These are phyloP conservation scores for Deilephila elpenor DNA, from an alignment of 2,888 invertebrate genomes.

Conservation along the genomic window DNA sequence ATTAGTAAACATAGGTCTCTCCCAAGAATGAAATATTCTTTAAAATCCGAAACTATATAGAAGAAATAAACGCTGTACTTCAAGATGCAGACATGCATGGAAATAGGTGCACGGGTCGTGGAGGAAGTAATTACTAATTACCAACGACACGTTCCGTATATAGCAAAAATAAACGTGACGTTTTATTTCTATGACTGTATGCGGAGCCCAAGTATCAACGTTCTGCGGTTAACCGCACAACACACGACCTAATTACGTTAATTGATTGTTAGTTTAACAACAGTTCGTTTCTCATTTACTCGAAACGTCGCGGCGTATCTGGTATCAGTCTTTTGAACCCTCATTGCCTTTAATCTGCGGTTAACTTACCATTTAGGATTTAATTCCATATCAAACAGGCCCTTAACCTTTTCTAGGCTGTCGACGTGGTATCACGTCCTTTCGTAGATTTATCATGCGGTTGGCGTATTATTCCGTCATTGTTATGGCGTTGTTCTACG, in stretches of 20 bases:
- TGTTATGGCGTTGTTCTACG: neutral
- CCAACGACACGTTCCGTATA: neutral
- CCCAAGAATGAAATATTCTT: too few species aligned
- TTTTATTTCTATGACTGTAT: slow-evolving; percentile 3
- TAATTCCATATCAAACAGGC: neutral
- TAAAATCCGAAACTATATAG: too few species aligned
- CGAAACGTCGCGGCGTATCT: neutral
- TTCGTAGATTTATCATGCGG: neutral
- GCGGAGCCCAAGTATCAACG: slow-evolving; percentile 1
- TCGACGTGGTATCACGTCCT: slow-evolving; percentile 1
- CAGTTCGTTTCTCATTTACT: slow-evolving; percentile 35
- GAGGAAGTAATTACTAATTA: neutral
- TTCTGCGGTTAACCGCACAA: slow-evolving; percentile 54
- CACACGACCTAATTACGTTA: slow-evolving; percentile 56
- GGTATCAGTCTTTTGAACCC: neutral
- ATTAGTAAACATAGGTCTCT: neutral
- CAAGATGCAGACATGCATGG: too few species aligned
- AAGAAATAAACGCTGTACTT: too few species aligned
- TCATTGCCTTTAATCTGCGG: neutral
- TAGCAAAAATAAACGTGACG: too few species aligned
- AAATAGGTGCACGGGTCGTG: too few species aligned
- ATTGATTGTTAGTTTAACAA: slow-evolving; percentile 42
- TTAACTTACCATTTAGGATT: neutral
- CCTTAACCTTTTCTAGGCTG: neutral
- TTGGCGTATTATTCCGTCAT: neutral